These are phyloP conservation scores for Venturia canescens DNA, from an alignment of 1,140 invertebrate genomes.

Conservation along the genomic window DNA sequence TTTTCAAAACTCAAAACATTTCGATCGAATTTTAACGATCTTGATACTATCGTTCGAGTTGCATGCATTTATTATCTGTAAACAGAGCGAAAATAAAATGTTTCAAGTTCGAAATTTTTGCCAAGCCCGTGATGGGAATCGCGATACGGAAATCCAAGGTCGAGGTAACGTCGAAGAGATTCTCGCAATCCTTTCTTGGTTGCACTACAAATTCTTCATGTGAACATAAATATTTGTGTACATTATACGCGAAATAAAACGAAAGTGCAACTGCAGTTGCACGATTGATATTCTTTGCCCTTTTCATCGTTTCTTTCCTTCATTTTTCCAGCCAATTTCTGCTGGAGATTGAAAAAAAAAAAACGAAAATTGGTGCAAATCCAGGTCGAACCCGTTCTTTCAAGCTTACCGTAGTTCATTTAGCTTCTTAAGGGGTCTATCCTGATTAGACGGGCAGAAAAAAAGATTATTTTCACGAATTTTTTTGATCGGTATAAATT, in stretches of 20 bases:
- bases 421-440: too few species aligned
- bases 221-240: background rate
- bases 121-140: background rate
- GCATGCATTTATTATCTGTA: background rate
- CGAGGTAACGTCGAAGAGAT: background rate
- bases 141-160: background rate
- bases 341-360: background rate
- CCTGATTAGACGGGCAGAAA: too few species aligned
- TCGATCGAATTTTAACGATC: background rate
- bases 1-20: background rate
- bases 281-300: background rate
- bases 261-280: background rate
- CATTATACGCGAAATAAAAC: background rate
- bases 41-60: background rate
- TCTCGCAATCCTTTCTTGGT: background rate
- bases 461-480: too few species aligned
- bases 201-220: background rate
- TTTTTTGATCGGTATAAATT: too few species aligned
- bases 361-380: background rate
- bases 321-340: background rate
- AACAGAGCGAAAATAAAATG: background rate
- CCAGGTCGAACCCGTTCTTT: background rate
- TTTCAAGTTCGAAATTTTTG: background rate
- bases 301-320: background rate
- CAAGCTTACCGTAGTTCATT: background rate